A percentile compares a stretch with the other conserved stretches of the same genome.
Conservation (phyloP, 2,888 invertebrate species). For the Bugulina stolonifera region DNA sequence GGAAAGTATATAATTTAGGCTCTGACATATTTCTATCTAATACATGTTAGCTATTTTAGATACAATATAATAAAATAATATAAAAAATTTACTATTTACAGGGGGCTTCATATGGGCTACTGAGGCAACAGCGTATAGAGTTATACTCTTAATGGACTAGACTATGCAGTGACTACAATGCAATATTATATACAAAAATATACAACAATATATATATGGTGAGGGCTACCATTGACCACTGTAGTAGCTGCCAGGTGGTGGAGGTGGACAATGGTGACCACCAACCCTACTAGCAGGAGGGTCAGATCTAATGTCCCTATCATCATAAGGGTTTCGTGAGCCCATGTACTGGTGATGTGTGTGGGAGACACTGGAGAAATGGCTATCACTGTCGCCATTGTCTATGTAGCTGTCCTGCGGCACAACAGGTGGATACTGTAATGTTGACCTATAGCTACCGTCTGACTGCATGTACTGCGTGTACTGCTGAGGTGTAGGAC, state of each 20-base stretch:
- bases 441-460: constrained; percentile 18
- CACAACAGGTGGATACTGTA: background rate
- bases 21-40: no score
- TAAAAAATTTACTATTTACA: no score
- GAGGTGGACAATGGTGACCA: constrained; percentile 20
- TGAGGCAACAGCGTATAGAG: no score
- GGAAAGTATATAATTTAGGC: no score
- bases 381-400: constrained; percentile 14
- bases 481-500: background rate
- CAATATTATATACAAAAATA: no score
- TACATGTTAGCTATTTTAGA: no score
- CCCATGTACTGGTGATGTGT: constrained; percentile 7
- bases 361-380: constrained; percentile 26
- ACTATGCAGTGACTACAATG: no score
- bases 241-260: constrained; percentile 22
- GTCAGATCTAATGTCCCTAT: constrained; percentile 14
- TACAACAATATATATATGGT: background rate
- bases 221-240: constrained; percentile 13
- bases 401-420: background rate
- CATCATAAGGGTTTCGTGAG: constrained; percentile 24
- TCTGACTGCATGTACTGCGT: constrained; percentile 16
- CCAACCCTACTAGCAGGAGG: constrained; percentile 21
- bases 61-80: no score
- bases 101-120: no score
- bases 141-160: no score